These are phyloP conservation scores for Abramis brama DNA, from an alignment of 2,113 vertebrate species.

Conservation along the genomic window DNA sequence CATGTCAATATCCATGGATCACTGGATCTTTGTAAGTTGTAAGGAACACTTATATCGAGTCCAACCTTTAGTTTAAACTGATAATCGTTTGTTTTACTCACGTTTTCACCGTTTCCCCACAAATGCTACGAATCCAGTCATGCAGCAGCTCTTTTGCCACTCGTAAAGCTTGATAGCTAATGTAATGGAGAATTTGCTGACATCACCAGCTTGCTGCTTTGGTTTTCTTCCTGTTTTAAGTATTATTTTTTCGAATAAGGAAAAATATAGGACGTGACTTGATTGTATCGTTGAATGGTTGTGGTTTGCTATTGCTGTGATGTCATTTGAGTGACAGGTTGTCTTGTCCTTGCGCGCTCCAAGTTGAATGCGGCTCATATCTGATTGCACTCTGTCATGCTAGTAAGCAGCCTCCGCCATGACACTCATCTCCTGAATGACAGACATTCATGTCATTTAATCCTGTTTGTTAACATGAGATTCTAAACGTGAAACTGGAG, in stretches of 20 bases:
- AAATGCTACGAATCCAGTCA: too few relatives aligned
- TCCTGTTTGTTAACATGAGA: slow-evolving; percentile 16
- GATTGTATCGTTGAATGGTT: too few relatives aligned
- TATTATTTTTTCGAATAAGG: neutral
- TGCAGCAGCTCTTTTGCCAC: too few relatives aligned
- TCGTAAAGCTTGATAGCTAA: neutral
- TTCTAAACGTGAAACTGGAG: neutral
- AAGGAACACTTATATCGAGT: too few relatives aligned
- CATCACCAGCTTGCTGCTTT: neutral
- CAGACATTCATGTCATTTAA: neutral
- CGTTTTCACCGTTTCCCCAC: too few relatives aligned
- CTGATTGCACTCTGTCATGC: slow-evolving; percentile 3
- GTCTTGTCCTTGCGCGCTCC: neutral
- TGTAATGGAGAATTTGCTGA: neutral
- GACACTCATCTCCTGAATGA: slow-evolving; percentile 17
- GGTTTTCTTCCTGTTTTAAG: neutral
- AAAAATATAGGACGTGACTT: too few relatives aligned
- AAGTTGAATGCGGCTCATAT: neutral
- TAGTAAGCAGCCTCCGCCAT: neutral
- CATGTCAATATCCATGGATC: too few relatives aligned
- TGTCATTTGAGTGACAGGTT: too few relatives aligned
- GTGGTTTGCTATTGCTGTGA: too few relatives aligned
- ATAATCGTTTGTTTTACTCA: too few relatives aligned
- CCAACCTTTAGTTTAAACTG: too few relatives aligned
- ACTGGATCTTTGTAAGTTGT: too few relatives aligned